phyloP scores from a whole-genome alignment of 2,797 vertebrate species.

The Pipistrellus pygmaeus region DNA sequence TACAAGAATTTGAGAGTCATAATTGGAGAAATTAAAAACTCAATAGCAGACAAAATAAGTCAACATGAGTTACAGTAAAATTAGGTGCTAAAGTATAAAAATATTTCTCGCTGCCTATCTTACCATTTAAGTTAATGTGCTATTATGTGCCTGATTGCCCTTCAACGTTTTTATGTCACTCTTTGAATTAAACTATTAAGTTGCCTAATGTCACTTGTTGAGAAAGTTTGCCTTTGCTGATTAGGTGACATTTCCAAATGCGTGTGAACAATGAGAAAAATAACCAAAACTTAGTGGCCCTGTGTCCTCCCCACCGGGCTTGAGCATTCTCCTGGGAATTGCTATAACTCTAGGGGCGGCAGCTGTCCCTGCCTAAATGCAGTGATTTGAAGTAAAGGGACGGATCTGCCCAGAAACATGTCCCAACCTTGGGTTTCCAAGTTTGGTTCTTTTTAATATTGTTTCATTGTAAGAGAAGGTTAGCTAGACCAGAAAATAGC shows the following conservation, averaged over 20 bases:
- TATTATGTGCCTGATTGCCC: constrained; percentile 18
- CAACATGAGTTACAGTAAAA: constrained; percentile 67
- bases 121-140: constrained; percentile 6
- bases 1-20: constrained; percentile 53
- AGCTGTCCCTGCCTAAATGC: background rate
- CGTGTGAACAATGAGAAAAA: background rate
- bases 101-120: constrained; percentile 11
- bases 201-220: background rate
- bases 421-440: background rate
- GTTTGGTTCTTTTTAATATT: background rate
- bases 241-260: constrained; percentile 41
- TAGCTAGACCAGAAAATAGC: background rate
- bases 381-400: background rate
- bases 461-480: background rate
- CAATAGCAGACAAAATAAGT: constrained; percentile 59
- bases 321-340: background rate
- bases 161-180: constrained; percentile 26
- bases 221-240: constrained; percentile 8
- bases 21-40: constrained; percentile 70
- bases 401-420: background rate
- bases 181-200: constrained; percentile 44
- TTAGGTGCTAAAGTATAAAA: constrained; percentile 53
- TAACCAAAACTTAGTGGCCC: background rate
- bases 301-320: background rate
- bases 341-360: background rate